Base-by-base conservation (phyloP, 2,888 invertebrate species). In the Tridacna crocea region DNA sequence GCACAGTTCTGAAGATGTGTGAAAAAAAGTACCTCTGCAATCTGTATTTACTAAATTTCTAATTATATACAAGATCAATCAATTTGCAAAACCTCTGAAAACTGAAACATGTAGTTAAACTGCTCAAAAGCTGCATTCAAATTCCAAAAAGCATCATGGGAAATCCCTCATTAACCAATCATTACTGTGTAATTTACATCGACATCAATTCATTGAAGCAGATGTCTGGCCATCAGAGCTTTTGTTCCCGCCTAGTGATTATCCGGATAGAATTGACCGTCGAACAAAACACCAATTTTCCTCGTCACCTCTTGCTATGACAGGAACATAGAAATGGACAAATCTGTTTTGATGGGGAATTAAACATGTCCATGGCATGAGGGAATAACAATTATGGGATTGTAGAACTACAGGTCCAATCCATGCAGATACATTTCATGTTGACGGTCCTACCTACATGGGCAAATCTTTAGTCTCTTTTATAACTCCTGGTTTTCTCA, bases 81-180 rank as follows among this genome's bases (percentile, higher is more conserved):
- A 70, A 70, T 51, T 51, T 70, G 51, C 48, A 70, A 70, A 51
- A 51, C 51, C 51, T 70, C n/a, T 70, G 82, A 79, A 63, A 79
- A 63, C 24, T 68, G 75, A 75, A 82, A 78, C 82, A 65, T 72
- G 46, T 70, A 36, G 76, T 79, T 79, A 83, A 76, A 61, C 66
- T 48, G 72, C 72, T 27, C 27, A 22, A 26, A 61, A 47, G 65
- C 24, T 55, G 27, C 72, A 11, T 46, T 13, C 48, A 22, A 70
- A 47, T 51, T 51, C 70, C 48, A 70, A 51, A 70, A 76, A 60
- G 84, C 80, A 81, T 79, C 75, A 61, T 79, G 84, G 81, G 79
- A 79, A 84, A 81, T 74, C 85, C 61, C 73, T 80, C 83, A 83
- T 85, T 83, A 83, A 83, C 85, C 85, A 85, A 85, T 83, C 85